Evolutionary conservation across 2,797 vertebrate genomes (phyloP), one percentile per base, ranked within the genome.

Genomic region (Salmo trutta): DNA sequence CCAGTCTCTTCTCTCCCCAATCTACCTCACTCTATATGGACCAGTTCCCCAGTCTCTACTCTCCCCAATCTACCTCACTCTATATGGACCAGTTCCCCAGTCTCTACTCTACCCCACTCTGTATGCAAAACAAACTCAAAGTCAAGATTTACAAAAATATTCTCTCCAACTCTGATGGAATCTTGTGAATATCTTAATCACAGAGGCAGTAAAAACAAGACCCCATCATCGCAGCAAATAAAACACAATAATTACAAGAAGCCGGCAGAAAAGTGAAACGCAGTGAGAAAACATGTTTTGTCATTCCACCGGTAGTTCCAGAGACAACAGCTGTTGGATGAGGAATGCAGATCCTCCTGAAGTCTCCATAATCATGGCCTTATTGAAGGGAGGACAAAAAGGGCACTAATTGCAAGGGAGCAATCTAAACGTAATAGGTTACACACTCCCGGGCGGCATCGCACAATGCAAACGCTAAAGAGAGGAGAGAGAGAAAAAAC

Each of bases 321-420:
- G 96, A 99, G 97, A 99, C 98, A 99, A 99, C 97, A 99, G 97
- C 97, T 97, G 97, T 95, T 98, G 95, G 97, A 97, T 97, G 96
- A 96, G 95, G 95, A 96, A 96, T 94, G 56, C 93, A 95, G 97
- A 96, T 97, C 96, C 96, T 97, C 97, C 97, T 97, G 96, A 97
- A 98, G 97, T 98, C 96, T 97, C 97, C 97, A 98, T 99, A 99
- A 99, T 99, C 98, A 99, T 95, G 96, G 93, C 95, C 96, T 97
- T 96, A 99, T 99, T 99, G 98, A 99, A 98, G 96, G 94, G 95
- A 98, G 96, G 96, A 99, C 97, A 99, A 98, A 99, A 98, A 97
- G 96, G 96, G 90, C 96, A 96, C 97, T 99, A 99, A 99, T 99
- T 98, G 98, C 97, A 98, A 96, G 96, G 97, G 97, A 98, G 97